Conservation (phyloP, 2,113 vertebrate genomes). For the Murina feae region DNA sequence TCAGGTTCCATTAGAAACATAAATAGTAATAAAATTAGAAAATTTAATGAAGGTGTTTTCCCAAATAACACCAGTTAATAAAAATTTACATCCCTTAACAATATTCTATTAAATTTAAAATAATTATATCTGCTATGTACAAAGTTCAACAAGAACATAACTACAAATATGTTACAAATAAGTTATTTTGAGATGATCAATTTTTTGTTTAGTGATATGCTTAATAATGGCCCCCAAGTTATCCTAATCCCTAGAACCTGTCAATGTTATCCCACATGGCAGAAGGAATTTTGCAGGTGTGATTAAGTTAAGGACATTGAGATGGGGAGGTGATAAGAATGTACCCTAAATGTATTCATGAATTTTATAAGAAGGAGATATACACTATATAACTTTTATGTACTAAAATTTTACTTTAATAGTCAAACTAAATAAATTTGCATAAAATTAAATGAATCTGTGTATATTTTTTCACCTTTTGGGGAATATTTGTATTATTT, state of each 20-base stretch:
- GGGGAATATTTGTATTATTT: background rate
- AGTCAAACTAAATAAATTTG: background rate
- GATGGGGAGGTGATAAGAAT: background rate
- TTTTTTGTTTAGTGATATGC: background rate
- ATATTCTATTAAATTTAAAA: background rate
- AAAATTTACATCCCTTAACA: background rate
- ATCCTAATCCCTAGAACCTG: background rate
- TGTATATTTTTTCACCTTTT: background rate
- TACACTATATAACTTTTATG: background rate
- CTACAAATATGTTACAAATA: background rate
- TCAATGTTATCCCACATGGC: background rate
- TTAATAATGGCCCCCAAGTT: background rate
- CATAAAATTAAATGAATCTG: background rate
- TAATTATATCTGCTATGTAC: background rate
- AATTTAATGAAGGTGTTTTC: background rate
- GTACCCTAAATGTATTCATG: background rate
- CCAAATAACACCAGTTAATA: background rate
- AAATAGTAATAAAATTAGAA: background rate
- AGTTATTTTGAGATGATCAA: background rate
- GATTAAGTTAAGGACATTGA: background rate
- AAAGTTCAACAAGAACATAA: background rate
- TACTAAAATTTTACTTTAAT: background rate
- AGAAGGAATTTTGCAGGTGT: background rate
- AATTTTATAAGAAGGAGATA: background rate
- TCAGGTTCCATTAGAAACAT: background rate